Percentiles rank a stretch among this genome's conserved stretches.
These are phyloP conservation scores for Mastigias papua DNA, from an alignment of 30 jellyfish, hydroid and myxozoan species.

Conservation along the genomic window DNA sequence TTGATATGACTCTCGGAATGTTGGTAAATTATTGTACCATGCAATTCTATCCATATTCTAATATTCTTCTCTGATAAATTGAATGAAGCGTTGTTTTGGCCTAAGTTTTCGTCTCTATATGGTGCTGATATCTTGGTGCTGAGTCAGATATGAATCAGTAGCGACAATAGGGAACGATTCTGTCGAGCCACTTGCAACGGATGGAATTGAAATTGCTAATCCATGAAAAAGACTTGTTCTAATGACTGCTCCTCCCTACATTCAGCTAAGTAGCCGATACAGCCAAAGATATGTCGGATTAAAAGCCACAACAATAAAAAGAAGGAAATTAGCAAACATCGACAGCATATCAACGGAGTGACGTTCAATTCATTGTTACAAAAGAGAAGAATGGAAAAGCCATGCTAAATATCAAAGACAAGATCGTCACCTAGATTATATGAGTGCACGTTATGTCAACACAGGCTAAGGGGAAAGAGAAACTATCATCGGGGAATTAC, in stretches of 20 bases:
- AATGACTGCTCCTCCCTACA: slow-evolving; percentile 82
- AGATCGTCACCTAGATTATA: slow-evolving; percentile 14
- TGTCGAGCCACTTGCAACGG: slow-evolving; percentile 57
- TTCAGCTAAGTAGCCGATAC: slow-evolving; percentile 59
- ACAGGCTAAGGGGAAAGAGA: not conserved
- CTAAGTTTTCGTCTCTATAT: slow-evolving; percentile 1
- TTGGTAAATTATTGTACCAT: slow-evolving; percentile 71
- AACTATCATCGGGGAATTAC: not conserved
- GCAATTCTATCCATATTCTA: slow-evolving; percentile 55
- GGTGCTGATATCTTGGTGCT: slow-evolving; percentile 3
- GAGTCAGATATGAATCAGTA: slow-evolving; percentile 35
- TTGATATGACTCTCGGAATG: slow-evolving; percentile 63
- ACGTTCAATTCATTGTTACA: slow-evolving; percentile 19
- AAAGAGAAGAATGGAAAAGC: slow-evolving; percentile 10
- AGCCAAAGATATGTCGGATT: slow-evolving; percentile 69
- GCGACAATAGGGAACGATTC: not conserved
- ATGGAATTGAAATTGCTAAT: slow-evolving; percentile 54
- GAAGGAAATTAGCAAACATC: slow-evolving; percentile 66
- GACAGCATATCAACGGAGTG: slow-evolving; percentile 55
- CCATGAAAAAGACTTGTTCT: slow-evolving; percentile 51
- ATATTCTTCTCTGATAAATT: not conserved
- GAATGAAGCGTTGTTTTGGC: slow-evolving; percentile 41
- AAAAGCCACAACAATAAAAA: slow-evolving; percentile 51
- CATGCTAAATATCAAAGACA: slow-evolving; percentile 22
- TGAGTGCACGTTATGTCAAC: slow-evolving; percentile 10